Evolutionary conservation across 1,140 invertebrate species (phyloP).

Genomic region (Drosophila rufa): DNA sequence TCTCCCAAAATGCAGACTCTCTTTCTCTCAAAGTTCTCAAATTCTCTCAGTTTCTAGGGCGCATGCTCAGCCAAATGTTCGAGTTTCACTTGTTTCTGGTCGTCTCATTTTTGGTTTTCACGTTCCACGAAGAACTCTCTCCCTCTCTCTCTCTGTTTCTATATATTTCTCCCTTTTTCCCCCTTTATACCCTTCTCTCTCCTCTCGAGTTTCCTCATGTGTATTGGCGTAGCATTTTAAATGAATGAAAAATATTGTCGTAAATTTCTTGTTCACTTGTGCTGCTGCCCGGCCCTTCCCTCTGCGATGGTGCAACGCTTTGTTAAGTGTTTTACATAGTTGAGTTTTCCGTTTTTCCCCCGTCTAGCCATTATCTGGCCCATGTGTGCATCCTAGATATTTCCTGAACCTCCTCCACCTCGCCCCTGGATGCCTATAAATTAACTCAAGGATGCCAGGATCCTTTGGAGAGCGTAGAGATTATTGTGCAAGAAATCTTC

Average conservation of each 20-base stretch:
- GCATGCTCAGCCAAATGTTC: conserved; percentile 49
- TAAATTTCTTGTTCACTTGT: conserved; percentile 69
- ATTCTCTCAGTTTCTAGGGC: conserved; percentile 19
- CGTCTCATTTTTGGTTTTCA: conserved; percentile 20
- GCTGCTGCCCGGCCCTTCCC: conserved; percentile 14
- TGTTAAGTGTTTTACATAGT: conserved; percentile 74
- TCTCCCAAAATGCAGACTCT: conserved; percentile 3
- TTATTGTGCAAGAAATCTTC: conserved; percentile 22
- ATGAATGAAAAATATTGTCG: conserved; percentile 82
- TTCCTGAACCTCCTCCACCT: not conserved
- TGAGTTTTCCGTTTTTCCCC: conserved; percentile 31
- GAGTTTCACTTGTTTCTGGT: conserved; percentile 38
- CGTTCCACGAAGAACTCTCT: conserved; percentile 22
- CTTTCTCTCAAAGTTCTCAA: not conserved
- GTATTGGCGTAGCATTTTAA: conserved; percentile 80
- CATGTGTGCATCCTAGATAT: conserved; percentile 24
- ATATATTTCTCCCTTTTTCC: not conserved
- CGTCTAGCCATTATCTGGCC: conserved; percentile 25
- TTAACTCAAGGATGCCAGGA: conserved; percentile 42
- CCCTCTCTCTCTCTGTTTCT: not conserved
- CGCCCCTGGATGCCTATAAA: conserved; percentile 46
- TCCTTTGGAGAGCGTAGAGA: conserved; percentile 6
- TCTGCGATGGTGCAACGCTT: conserved; percentile 65
- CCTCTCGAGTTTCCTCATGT: conserved; percentile 25
- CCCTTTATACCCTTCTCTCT: not conserved